Evolutionary conservation across 2,113 vertebrate genomes (phyloP).

Genomic region (Anguilla rostrata): DNA sequence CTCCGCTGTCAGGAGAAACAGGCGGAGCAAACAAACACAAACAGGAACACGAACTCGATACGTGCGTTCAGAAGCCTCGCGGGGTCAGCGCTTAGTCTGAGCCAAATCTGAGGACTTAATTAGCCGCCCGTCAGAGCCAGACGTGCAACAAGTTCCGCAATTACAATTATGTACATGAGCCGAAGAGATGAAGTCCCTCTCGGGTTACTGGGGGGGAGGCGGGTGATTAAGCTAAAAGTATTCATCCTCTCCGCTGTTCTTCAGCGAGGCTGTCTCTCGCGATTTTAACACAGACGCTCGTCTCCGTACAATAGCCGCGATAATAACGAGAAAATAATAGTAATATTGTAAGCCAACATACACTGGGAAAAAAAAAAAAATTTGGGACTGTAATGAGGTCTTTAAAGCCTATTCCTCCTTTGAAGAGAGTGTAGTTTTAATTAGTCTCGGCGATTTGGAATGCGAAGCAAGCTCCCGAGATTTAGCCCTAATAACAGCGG

Average conservation of each 20-base stretch:
- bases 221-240: not conserved
- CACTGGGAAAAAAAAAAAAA: not conserved
- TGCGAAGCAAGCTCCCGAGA: not conserved
- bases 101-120: constrained; percentile 4
- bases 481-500: constrained; percentile 17
- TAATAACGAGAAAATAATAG: constrained; percentile 18
- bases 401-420: constrained; percentile 22
- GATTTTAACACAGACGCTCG: no score
- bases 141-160: not conserved
- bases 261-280: not conserved
- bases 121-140: not conserved
- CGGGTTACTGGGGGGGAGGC: not conserved
- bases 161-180: not conserved
- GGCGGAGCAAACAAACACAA: not conserved
- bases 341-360: constrained; percentile 15
- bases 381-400: constrained; percentile 4
- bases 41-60: not conserved
- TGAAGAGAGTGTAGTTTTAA: constrained; percentile 31
- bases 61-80: not conserved
- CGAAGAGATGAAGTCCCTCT: not conserved
- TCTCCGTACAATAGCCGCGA: not conserved
- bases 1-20: not conserved
- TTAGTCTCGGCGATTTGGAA: constrained; percentile 17
- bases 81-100: not conserved
- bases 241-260: not conserved